These are phyloP conservation scores for Gambelia wislizenii DNA, from an alignment of 2,797 vertebrate species.

Conservation along the genomic window DNA sequence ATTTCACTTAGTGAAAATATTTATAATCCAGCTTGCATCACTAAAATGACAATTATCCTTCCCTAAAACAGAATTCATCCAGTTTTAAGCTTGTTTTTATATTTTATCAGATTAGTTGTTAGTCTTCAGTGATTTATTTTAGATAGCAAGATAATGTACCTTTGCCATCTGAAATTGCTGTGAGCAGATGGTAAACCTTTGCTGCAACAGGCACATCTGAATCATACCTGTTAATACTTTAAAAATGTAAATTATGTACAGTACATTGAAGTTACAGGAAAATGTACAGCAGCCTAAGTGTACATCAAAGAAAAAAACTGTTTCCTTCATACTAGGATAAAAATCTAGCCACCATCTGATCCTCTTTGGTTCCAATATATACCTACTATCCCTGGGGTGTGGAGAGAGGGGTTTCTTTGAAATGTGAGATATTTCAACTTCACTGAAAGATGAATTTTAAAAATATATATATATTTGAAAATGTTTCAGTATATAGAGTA, in stretches of 20 bases:
- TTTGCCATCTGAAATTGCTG: conserved; percentile 40
- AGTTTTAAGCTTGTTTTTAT: not conserved
- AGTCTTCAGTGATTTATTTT: conserved; percentile 18
- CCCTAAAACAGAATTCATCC: not conserved
- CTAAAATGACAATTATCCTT: not conserved
- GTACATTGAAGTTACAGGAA: conserved; percentile 30
- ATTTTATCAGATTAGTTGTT: not conserved
- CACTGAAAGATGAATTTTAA: not conserved
- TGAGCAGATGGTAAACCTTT: conserved; percentile 55
- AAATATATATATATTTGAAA: not conserved
- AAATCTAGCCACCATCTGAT: conserved; percentile 14
- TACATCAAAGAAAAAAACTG: conserved; percentile 24
- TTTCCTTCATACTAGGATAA: conserved; percentile 6
- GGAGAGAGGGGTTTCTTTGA: not conserved
- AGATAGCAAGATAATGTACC: conserved; percentile 9
- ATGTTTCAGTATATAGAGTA: not conserved
- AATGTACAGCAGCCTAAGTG: conserved; percentile 20
- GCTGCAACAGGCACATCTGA: conserved; percentile 9
- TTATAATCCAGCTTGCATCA: not conserved
- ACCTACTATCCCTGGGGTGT: rapidly evolving
- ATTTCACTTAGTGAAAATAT: no score
- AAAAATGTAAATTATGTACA: conserved; percentile 25
- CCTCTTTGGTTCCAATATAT: conserved; percentile 9
- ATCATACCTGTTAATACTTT: conserved; percentile 45
- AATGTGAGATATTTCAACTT: conserved; percentile 23